Base-by-base conservation (phyloP, 2,113 vertebrate genomes). In the Anoplopoma fimbria region DNA sequence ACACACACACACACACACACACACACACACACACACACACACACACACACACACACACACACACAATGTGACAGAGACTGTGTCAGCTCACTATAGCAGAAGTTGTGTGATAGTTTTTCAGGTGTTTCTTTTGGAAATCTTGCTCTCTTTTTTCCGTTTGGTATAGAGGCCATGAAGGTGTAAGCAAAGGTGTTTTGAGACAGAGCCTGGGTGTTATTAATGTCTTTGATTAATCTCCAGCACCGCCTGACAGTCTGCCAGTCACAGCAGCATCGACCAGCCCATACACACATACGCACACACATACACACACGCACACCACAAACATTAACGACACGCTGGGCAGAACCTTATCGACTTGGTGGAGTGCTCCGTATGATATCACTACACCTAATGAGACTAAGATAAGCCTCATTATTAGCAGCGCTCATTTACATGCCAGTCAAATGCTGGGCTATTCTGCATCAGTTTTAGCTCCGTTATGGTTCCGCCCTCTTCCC, bases 381-480 rank as follows among this genome's bases (percentile, higher is more conserved):
- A 88, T 91, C 87, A 81, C 82, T 71, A 73, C 77, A 78, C 75
- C 68, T 91, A 87, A 88, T 91, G 85, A 89, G 81, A 80, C 87
- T 76, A 55, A 87, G 81, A 86, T 83, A 83, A 87, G 84, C 80
- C 82, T 89, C 72, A 89, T 89, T 86, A 92, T 25, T 63, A 74
- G 64, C 70, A 89, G 63, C 9, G 6, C 68, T 71, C 45, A 6
- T 76, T 85, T 68, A 36, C 33, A 81, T 86, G 84, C 70, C 83
- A 79, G 84, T 93, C 88, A 89, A 85, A 87, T 62, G 29, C 55
- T 55, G 62, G 42, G 55, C 58, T 53, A 45, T 67, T 90, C 68
- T 85, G 71, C 63, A 75, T 42, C 60, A 75, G 38, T 82, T 84
- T 85, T 27, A 69, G 63, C 58, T 85, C 79, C 83, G 76, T 27